Evolutionary conservation across 1,140 invertebrate genomes (phyloP).

Genomic region (Leptinotarsa undecemlineata): DNA sequence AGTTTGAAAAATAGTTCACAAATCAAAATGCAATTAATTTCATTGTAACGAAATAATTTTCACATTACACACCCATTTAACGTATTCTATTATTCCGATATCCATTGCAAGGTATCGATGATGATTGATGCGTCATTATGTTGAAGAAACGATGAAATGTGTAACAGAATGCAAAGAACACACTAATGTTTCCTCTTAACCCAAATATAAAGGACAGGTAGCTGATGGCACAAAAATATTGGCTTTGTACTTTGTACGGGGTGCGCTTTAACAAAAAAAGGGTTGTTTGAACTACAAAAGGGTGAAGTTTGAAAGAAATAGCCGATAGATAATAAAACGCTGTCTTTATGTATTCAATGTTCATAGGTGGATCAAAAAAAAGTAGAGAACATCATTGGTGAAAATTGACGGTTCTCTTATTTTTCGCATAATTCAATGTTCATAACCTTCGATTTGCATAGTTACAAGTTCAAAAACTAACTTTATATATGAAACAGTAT

Average conservation of each 20-base stretch:
- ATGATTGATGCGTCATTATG: conserved; percentile 2
- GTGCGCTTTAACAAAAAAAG: conserved; percentile 1
- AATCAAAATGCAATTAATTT: too few species aligned
- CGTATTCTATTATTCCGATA: background rate
- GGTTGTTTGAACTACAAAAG: conserved; percentile 8
- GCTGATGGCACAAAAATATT: background rate
- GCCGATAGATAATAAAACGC: background rate
- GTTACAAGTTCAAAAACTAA: too few species aligned
- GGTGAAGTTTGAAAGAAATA: background rate
- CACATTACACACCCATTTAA: conserved; percentile 6
- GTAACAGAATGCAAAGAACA: conserved; percentile 1
- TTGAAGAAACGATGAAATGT: background rate
- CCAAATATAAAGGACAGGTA: conserved; percentile 8
- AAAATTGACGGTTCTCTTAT: too few species aligned
- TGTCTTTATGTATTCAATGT: background rate
- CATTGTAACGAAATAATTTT: background rate
- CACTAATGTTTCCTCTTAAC: conserved; percentile 2
- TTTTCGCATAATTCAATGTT: too few species aligned
- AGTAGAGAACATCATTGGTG: background rate
- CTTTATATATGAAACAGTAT: too few species aligned
- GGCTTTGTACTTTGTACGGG: conserved; percentile 2
- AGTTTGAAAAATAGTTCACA: too few species aligned
- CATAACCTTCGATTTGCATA: too few species aligned
- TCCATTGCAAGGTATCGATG: background rate
- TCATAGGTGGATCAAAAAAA: background rate